These are phyloP conservation scores for Oncorhynchus mykiss DNA, from an alignment of 2,113 vertebrate species.

Conservation along the genomic window DNA sequence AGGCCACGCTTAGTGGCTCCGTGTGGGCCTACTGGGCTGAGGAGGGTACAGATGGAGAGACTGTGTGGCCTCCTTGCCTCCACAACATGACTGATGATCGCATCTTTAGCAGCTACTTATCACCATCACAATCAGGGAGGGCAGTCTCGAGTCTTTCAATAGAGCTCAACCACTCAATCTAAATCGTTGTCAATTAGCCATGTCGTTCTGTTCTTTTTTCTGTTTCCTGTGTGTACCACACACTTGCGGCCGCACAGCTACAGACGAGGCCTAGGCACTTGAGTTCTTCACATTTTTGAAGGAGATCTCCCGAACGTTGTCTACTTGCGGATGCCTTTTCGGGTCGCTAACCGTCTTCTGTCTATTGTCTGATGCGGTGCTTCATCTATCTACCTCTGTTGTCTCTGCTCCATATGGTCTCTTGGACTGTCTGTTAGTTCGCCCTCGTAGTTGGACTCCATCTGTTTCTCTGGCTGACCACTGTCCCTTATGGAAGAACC, in stretches of 20 bases:
- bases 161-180: slow-evolving; percentile 8
- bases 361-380: slow-evolving; percentile 43
- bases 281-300: too few species aligned
- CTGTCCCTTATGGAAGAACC: background rate
- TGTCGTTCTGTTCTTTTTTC: too few species aligned
- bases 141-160: slow-evolving; percentile 13
- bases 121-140: slow-evolving; percentile 32
- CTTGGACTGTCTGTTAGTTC: slow-evolving; percentile 22
- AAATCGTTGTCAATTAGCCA: too few species aligned
- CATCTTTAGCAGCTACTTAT: slow-evolving; percentile 61
- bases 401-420: slow-evolving; percentile 48
- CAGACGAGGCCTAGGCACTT: too few species aligned
- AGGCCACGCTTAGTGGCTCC: slow-evolving; percentile 39
- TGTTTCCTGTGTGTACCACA: too few species aligned
- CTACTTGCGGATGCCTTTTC: slow-evolving; percentile 32
- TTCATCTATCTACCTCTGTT: slow-evolving; percentile 40
- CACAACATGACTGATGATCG: slow-evolving; percentile 62
- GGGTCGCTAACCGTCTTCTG: slow-evolving; percentile 28
- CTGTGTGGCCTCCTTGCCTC: slow-evolving; percentile 52
- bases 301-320: too few species aligned
- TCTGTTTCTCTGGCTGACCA: slow-evolving; percentile 48
- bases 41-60: slow-evolving; percentile 70
- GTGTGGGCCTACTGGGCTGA: slow-evolving; percentile 8
- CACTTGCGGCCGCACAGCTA: too few species aligned
- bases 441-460: slow-evolving; percentile 51